A percentile compares a stretch with the other conserved stretches of the same genome.
These are phyloP conservation scores for Dysidea cf. avara DNA, from an alignment of 37 sponge, comb jelly and placozoan species.

Conservation along the genomic window DNA sequence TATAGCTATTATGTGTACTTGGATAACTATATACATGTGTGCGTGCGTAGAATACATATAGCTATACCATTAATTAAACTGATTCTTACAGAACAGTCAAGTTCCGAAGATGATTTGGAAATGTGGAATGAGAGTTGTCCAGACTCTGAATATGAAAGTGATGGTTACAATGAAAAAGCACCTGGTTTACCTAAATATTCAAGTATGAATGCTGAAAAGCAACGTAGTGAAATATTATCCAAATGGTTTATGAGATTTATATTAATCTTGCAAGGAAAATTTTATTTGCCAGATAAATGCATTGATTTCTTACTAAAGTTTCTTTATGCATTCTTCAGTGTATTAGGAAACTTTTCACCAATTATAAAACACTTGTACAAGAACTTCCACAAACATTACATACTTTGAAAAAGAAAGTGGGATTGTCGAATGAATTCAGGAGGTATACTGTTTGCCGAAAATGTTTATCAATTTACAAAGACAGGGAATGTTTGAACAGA, in stretches of 20 bases:
- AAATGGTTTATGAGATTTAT: constrained; percentile 27
- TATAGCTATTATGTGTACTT: too few relatives aligned
- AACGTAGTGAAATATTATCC: background rate
- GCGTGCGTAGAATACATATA: too few relatives aligned
- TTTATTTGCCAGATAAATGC: constrained; percentile 22
- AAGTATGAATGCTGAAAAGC: background rate
- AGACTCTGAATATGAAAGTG: too few relatives aligned
- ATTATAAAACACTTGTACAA: background rate
- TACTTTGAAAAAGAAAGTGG: too few relatives aligned
- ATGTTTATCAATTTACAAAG: background rate
- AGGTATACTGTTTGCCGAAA: constrained; percentile 22
- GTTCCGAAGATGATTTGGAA: too few relatives aligned
- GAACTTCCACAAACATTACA: background rate
- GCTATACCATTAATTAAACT: too few relatives aligned
- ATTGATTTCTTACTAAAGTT: constrained; percentile 19
- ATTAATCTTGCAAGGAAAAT: constrained; percentile 12
- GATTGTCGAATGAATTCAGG: too few relatives aligned
- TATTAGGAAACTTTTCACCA: background rate
- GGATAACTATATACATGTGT: too few relatives aligned
- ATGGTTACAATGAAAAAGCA: too few relatives aligned
- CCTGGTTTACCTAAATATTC: too few relatives aligned
- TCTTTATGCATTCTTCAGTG: constrained; percentile 1
- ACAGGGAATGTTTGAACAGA: background rate
- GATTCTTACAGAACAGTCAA: too few relatives aligned
- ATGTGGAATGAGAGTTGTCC: too few relatives aligned